Evolutionary conservation across 2,797 vertebrate species (phyloP).

Genomic region (Paguma larvata): DNA sequence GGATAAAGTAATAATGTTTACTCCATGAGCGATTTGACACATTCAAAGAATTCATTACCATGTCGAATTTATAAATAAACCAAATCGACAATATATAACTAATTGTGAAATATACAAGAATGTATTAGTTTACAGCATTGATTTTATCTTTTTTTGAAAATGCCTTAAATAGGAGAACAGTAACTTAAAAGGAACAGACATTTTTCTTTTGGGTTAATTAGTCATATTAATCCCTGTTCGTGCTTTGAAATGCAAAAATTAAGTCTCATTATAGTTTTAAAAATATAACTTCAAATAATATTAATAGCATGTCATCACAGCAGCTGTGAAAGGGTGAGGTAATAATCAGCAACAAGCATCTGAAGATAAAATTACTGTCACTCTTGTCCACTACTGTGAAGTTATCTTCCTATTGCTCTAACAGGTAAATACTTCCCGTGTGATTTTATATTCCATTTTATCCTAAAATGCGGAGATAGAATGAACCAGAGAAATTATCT

Average conservation of each 20-base stretch:
- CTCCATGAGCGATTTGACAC: not conserved
- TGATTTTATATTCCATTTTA: not conserved
- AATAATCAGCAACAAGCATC: not conserved
- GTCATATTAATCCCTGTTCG: not conserved
- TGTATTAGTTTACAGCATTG: not conserved
- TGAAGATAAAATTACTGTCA: not conserved
- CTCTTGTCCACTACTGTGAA: not conserved
- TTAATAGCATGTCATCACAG: not conserved
- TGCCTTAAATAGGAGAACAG: not conserved
- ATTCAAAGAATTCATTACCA: slow-evolving; percentile 10
- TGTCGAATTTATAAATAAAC: not conserved
- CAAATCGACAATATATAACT: not conserved
- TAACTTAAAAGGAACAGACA: not conserved
- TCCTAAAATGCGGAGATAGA: not conserved
- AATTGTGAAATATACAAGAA: not conserved
- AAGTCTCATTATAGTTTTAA: not conserved
- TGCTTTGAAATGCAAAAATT: not conserved
- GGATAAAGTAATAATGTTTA: not conserved
- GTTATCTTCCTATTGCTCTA: not conserved
- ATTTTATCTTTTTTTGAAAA: not conserved
- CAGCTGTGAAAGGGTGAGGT: not conserved
- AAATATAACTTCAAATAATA: not conserved
- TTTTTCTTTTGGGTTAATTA: not conserved
- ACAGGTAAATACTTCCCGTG: not conserved
- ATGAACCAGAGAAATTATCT: not conserved